phyloP scores from a whole-genome alignment of 2,888 invertebrate genomes.

The Meganola albula region DNA sequence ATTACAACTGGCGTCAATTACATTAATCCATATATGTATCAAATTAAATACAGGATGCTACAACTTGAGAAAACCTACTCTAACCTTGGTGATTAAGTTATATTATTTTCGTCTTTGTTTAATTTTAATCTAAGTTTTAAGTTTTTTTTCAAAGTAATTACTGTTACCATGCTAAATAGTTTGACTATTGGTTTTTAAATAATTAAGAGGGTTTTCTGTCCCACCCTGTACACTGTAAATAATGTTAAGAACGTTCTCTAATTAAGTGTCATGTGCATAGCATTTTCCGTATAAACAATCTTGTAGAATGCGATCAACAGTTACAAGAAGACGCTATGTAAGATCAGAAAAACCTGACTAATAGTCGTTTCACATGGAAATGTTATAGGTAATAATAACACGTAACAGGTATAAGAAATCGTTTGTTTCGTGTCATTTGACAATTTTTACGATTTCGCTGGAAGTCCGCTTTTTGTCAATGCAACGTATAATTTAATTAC shows the following conservation, averaged over 20 bases:
- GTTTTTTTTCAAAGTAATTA: no score
- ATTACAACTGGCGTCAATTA: slow-evolving; percentile 72
- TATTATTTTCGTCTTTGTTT: no score
- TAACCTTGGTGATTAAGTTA: no score
- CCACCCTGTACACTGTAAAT: no score
- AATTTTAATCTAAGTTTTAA: no score
- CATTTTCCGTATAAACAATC: slow-evolving; percentile 51
- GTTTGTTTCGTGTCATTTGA: neutral
- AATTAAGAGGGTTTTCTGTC: no score
- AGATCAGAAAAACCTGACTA: slow-evolving; percentile 36
- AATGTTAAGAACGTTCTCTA: slow-evolving; percentile 41
- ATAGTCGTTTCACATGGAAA: slow-evolving; percentile 28
- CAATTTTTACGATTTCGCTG: no score
- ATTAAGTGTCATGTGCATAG: slow-evolving; percentile 61
- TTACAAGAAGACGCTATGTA: slow-evolving; percentile 37
- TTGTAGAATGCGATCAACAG: slow-evolving; percentile 50
- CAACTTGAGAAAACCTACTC: no score
- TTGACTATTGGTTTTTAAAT: no score
- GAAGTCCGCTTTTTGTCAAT: no score
- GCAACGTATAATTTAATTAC: no score
- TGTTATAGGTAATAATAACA: slow-evolving; percentile 16
- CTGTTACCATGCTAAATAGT: no score
- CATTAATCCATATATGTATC: slow-evolving; percentile 63
- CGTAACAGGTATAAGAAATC: slow-evolving; percentile 6
- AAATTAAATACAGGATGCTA: slow-evolving; percentile 54